Percentiles rank a stretch among this genome's conserved stretches.
Conservation (phyloP, 2,797 vertebrate genomes). For the Jordanella pulchra region DNA sequence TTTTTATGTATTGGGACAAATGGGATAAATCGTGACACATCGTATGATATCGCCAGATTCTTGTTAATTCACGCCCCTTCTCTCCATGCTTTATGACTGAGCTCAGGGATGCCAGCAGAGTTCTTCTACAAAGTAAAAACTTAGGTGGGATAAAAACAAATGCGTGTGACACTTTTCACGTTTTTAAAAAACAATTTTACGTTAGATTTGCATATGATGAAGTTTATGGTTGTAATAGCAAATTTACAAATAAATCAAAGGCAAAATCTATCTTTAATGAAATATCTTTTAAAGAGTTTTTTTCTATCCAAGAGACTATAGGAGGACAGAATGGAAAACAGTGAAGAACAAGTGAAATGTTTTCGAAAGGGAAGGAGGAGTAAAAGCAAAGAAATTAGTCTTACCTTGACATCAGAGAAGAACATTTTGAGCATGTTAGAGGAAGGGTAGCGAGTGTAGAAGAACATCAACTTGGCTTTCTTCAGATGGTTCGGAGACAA, state of each 20-base stretch:
- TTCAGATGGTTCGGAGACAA: constrained; percentile 98
- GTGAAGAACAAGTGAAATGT: too few relatives aligned
- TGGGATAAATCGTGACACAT: too few relatives aligned
- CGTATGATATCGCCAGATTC: too few relatives aligned
- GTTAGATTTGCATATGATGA: too few relatives aligned
- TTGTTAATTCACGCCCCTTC: too few relatives aligned
- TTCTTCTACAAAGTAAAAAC: too few relatives aligned
- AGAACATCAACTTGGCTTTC: constrained; percentile 99
- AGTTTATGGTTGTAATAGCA: background rate
- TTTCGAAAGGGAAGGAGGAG: background rate
- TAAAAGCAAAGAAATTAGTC: constrained; percentile 33
- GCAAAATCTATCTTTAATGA: background rate
- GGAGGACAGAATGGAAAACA: background rate
- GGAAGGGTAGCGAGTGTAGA: constrained; percentile 97
- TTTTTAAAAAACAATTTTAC: too few relatives aligned
- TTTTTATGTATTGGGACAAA: too few relatives aligned
- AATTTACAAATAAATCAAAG: background rate
- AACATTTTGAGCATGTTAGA: constrained; percentile 99
- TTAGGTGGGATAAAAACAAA: too few relatives aligned
- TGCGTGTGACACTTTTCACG: too few relatives aligned
- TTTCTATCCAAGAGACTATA: background rate
- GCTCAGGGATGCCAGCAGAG: too few relatives aligned
- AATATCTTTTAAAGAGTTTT: background rate
- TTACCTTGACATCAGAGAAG: constrained; percentile 99
- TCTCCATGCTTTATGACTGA: too few relatives aligned